A percentile compares a stretch with the other conserved stretches of the same genome.
Evolutionary conservation across 2,797 vertebrate genomes (phyloP).

Genomic region (Cuculus canorus): DNA sequence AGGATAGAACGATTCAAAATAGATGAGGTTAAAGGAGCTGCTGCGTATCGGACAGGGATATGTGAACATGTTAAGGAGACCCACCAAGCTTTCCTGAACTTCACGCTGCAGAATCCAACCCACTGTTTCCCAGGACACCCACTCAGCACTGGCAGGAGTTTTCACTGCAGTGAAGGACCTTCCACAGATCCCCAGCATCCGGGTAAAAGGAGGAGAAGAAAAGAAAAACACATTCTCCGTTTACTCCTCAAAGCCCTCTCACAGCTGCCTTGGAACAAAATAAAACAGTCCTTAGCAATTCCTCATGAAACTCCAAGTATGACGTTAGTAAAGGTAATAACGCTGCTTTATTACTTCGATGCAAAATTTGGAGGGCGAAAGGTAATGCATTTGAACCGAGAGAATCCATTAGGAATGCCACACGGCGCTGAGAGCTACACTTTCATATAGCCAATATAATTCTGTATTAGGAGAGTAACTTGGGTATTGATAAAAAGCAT

Average conservation of each 20-base stretch:
- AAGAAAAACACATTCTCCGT: too few relatives aligned
- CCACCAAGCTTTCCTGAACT: neutral
- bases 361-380: neutral
- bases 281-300: neutral
- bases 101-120: neutral
- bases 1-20: neutral
- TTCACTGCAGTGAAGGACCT: neutral
- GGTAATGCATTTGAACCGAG: neutral
- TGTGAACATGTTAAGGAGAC: neutral
- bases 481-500: neutral
- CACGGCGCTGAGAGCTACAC: neutral
- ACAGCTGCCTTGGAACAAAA: neutral
- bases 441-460: neutral
- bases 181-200: neutral
- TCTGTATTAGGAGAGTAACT: neutral
- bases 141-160: accelerated
- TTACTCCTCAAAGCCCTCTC: neutral
- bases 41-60: neutral
- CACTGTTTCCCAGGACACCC: neutral
- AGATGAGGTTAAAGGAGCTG: slow-evolving; percentile 33
- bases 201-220: neutral
- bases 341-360: neutral
- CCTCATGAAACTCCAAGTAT: neutral
- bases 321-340: neutral
- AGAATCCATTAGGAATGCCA: neutral